These are phyloP conservation scores for Styela plicata DNA, from an alignment of 23 tunicate genomes.

Conservation along the genomic window DNA sequence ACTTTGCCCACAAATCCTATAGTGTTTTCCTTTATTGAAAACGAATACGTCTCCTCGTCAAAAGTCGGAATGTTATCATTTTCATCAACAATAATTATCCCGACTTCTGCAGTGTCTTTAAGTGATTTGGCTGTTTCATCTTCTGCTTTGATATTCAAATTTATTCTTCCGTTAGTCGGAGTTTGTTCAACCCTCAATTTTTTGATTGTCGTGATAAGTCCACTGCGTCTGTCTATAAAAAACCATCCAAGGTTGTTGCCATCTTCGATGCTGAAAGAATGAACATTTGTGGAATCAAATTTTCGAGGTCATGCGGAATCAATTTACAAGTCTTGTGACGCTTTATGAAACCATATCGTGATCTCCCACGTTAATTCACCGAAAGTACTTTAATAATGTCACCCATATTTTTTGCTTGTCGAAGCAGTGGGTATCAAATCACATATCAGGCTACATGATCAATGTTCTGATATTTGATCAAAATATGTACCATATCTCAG, in stretches of 20 bases:
- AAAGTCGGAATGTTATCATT: slow-evolving; percentile 83
- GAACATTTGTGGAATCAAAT: neutral
- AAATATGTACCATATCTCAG: too few species aligned
- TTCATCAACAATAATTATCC: slow-evolving; percentile 42
- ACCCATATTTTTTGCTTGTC: too few species aligned
- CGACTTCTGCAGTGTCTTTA: slow-evolving; percentile 24
- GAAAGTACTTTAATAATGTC: too few species aligned
- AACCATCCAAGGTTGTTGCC: slow-evolving; percentile 75
- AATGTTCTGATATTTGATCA: too few species aligned
- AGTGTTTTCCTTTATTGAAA: slow-evolving; percentile 18
- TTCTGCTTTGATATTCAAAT: slow-evolving; percentile 32
- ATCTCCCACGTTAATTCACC: too few species aligned
- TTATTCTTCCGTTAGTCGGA: slow-evolving; percentile 23
- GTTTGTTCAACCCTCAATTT: slow-evolving; percentile 29
- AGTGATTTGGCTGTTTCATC: slow-evolving; percentile 57
- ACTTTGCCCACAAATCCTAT: slow-evolving; percentile 24
- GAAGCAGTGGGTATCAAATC: too few species aligned
- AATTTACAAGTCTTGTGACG: too few species aligned
- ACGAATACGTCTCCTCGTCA: slow-evolving; percentile 5
- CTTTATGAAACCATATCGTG: too few species aligned
- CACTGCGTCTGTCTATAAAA: slow-evolving; percentile 37
- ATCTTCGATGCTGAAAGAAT: slow-evolving; percentile 40
- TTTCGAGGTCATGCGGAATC: too few species aligned
- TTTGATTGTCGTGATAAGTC: slow-evolving; percentile 48
- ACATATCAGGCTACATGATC: too few species aligned